phyloP scores from a whole-genome alignment of 2,888 invertebrate species.

The Steinernema hermaphroditum region DNA sequence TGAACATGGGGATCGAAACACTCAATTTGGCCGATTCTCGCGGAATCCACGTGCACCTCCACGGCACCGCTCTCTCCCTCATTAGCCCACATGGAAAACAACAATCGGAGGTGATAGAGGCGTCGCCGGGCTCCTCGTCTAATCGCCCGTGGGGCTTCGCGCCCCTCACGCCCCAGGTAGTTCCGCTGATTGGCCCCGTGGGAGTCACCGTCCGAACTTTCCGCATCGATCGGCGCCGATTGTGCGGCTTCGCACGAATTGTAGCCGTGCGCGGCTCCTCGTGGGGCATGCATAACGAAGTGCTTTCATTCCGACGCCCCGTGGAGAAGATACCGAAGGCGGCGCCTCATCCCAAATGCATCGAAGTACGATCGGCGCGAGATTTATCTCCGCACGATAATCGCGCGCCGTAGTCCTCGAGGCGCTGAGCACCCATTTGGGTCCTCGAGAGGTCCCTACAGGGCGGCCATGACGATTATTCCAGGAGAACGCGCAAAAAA shows the following conservation, averaged over 20 bases:
- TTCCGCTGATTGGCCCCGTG: constrained; percentile 18
- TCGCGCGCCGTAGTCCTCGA: neutral
- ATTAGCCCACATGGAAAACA: constrained; percentile 20
- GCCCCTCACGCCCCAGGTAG: neutral
- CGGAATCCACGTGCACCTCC: neutral
- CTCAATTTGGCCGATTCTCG: no score
- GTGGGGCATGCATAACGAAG: neutral
- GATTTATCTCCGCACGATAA: constrained; percentile 18
- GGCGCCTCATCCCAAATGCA: constrained; percentile 14
- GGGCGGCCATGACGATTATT: constrained; percentile 20
- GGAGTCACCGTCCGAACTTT: constrained; percentile 10
- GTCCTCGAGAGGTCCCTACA: constrained; percentile 19
- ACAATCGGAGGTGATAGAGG: constrained; percentile 23
- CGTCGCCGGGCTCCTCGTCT: no score
- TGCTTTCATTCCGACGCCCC: neutral
- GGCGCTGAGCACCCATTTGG: neutral
- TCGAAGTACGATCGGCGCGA: neutral
- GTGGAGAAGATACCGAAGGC: neutral
- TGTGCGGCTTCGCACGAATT: constrained; percentile 22
- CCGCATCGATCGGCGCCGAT: constrained; percentile 16
- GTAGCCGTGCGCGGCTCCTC: neutral
- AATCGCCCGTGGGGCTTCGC: constrained; percentile 10
- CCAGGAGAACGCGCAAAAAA: constrained; percentile 31
- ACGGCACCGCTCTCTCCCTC: neutral
- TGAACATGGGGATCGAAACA: no score